phyloP scores from a whole-genome alignment of 2,113 vertebrate species.

The Pteruthius melanotis region DNA sequence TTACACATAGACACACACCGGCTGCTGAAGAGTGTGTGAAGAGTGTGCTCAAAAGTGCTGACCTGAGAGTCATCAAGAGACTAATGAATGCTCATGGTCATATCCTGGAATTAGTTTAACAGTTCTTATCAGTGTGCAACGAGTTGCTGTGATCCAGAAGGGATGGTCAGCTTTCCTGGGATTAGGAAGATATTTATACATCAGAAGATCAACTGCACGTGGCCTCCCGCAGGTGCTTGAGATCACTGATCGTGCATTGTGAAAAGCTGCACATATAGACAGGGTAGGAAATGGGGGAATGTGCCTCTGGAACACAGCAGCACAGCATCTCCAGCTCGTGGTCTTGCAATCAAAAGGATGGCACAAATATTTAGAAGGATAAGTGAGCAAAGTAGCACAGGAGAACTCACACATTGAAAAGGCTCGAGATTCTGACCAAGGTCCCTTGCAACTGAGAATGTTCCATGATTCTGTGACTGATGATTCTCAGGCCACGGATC shows the following conservation, averaged over 20 bases:
- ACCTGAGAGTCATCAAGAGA: neutral
- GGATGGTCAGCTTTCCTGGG: neutral
- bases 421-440: neutral
- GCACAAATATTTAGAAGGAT: neutral
- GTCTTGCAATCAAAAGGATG: neutral
- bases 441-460: neutral
- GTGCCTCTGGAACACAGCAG: neutral
- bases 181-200: neutral
- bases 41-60: neutral
- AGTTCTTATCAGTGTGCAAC: neutral
- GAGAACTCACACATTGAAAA: neutral
- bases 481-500: neutral
- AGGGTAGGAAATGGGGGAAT: neutral
- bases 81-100: neutral
- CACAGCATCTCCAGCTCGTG: neutral
- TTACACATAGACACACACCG: neutral
- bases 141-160: neutral
- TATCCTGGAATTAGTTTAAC: neutral
- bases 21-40: neutral
- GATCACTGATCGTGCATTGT: neutral
- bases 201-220: neutral
- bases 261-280: neutral
- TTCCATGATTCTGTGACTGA: neutral
- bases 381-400: neutral
- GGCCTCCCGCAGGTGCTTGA: neutral